phyloP scores from a whole-genome alignment of 2,113 vertebrate species.

The Odobenus rosmarus region DNA sequence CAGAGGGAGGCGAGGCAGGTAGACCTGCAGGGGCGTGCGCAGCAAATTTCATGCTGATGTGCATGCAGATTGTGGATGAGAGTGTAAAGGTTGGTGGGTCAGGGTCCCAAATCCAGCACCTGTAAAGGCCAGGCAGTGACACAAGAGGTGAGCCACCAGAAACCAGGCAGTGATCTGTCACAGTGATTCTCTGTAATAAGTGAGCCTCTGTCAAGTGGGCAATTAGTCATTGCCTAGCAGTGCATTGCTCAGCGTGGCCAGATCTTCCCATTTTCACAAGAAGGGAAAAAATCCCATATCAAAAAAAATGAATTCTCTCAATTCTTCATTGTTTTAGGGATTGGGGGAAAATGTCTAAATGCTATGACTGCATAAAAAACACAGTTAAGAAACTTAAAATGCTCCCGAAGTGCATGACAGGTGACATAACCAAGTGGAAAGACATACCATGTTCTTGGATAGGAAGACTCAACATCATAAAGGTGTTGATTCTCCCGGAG shows the following conservation, averaged over 20 bases:
- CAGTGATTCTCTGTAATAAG: background rate
- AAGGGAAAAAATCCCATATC: background rate
- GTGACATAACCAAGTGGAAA: background rate
- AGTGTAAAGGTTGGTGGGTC: rapidly evolving
- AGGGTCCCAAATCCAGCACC: background rate
- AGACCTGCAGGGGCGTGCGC: rapidly evolving
- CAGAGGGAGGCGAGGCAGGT: background rate
- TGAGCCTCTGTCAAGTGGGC: background rate
- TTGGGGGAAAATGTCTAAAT: background rate
- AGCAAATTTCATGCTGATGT: background rate
- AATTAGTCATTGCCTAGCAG: background rate
- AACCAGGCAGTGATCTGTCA: background rate
- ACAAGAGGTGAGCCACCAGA: background rate
- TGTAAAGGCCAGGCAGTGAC: background rate
- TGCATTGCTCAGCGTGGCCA: background rate
- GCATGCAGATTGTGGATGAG: rapidly evolving
- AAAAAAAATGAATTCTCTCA: background rate
- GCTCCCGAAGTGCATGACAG: background rate
- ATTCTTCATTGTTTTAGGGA: conserved; percentile 20
- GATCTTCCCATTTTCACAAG: conserved; percentile 9
- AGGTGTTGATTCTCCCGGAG: background rate
- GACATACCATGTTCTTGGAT: background rate
- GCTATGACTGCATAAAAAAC: background rate
- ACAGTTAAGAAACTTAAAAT: conserved; percentile 33
- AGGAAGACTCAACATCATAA: background rate